These are phyloP conservation scores for Bucco capensis DNA, from an alignment of 2,113 vertebrate species.

Conservation along the genomic window DNA sequence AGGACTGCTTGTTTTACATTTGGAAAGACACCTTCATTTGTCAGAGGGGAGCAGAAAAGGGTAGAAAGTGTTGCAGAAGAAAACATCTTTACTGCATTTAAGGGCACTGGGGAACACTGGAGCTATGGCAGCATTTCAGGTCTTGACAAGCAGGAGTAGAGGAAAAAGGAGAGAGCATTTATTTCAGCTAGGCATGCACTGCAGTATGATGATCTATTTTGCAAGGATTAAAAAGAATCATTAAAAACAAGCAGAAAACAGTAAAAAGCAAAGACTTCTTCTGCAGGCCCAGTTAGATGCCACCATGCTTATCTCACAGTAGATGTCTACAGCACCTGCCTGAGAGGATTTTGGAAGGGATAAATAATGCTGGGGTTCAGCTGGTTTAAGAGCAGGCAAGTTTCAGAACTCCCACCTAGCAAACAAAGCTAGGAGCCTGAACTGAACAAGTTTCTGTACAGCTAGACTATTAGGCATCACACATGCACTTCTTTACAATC, in stretches of 20 bases:
- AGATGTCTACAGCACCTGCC: not conserved
- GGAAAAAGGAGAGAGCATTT: not conserved
- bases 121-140: not conserved
- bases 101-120: not conserved
- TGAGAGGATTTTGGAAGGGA: no score
- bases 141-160: not conserved
- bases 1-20: not conserved
- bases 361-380: not conserved
- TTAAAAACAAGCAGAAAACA: not conserved
- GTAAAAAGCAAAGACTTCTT: not conserved
- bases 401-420: not conserved
- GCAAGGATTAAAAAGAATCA: not conserved
- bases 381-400: not conserved
- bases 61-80: not conserved
- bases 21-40: not conserved
- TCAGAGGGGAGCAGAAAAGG: not conserved
- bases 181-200: not conserved
- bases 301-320: not conserved
- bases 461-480: not conserved
- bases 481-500: not conserved
- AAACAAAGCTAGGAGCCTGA: not conserved
- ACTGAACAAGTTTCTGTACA: not conserved
- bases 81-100: not conserved
- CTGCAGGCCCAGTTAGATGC: not conserved
- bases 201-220: not conserved